Evolutionary conservation across 2,113 vertebrate species (phyloP).

Genomic region (Myxocyprinus asiaticus): DNA sequence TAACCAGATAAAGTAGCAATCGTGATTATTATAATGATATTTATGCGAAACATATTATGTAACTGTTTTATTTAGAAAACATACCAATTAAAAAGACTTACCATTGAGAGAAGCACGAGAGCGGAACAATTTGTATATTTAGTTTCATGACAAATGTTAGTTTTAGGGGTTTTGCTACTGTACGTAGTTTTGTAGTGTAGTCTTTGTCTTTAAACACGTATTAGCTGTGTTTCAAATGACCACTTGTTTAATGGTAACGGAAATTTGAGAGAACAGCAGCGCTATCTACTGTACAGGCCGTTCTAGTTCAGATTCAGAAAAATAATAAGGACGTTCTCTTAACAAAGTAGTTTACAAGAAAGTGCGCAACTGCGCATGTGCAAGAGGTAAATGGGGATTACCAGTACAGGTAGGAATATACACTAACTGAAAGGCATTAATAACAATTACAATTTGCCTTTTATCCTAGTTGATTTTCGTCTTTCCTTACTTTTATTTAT

Average conservation of each 20-base stretch:
- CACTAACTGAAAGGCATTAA: too few species aligned
- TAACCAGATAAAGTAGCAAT: background rate
- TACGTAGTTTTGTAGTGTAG: background rate
- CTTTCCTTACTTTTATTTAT: too few species aligned
- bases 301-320: background rate
- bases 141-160: background rate
- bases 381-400: background rate
- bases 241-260: background rate
- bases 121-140: background rate
- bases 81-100: too few species aligned
- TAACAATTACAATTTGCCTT: too few species aligned
- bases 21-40: background rate
- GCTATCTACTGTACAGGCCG: background rate
- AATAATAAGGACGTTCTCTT: too few species aligned
- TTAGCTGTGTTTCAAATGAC: background rate
- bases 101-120: background rate
- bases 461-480: too few species aligned
- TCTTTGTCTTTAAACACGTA: background rate
- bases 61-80: background rate
- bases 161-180: background rate
- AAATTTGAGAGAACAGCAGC: slow-evolving; percentile 17
- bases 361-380: slow-evolving; percentile 4
- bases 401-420: background rate
- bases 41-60: background rate
- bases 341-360: too few species aligned